Conservation (phyloP, 2,888 invertebrate genomes). For the Sinodicranocentrus sp. region DNA sequence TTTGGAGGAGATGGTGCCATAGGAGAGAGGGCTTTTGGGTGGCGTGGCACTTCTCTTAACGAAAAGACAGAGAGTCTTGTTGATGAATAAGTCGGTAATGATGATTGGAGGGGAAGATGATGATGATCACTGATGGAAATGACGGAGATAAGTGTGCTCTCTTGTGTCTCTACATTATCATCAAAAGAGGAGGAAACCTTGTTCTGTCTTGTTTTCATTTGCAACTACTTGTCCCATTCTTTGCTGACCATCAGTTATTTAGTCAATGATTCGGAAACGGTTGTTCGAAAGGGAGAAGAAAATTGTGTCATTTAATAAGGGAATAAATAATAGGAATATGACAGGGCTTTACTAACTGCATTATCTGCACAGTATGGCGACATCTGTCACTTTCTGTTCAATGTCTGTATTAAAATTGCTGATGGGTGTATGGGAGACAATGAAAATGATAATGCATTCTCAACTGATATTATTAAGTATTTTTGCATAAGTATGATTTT, state of each 20-base stretch:
- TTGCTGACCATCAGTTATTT: not conserved
- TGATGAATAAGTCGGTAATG: not conserved
- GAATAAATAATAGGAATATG: not conserved
- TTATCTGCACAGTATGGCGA: not conserved
- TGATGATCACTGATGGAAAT: constrained; percentile 2
- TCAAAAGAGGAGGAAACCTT: constrained; percentile 1
- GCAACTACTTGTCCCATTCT: not conserved
- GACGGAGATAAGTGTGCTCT: constrained; percentile 4
- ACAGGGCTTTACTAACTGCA: not conserved
- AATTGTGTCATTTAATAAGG: not conserved
- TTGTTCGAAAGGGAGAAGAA: not conserved
- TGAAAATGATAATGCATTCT: no score
- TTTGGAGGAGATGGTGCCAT: no score
- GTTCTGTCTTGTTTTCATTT: not conserved
- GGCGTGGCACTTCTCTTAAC: no score
- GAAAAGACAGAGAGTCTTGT: no score
- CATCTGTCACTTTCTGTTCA: not conserved
- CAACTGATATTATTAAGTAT: no score
- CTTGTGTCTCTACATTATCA: not conserved
- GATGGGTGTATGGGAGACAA: no score
- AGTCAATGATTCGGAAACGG: constrained; percentile 1
- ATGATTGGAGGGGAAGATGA: not conserved
- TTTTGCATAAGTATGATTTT: no score
- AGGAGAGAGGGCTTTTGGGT: no score
- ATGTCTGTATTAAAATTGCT: no score